Evolutionary conservation across 2,888 invertebrate genomes (phyloP).

Genomic region (Macropis europaea): DNA sequence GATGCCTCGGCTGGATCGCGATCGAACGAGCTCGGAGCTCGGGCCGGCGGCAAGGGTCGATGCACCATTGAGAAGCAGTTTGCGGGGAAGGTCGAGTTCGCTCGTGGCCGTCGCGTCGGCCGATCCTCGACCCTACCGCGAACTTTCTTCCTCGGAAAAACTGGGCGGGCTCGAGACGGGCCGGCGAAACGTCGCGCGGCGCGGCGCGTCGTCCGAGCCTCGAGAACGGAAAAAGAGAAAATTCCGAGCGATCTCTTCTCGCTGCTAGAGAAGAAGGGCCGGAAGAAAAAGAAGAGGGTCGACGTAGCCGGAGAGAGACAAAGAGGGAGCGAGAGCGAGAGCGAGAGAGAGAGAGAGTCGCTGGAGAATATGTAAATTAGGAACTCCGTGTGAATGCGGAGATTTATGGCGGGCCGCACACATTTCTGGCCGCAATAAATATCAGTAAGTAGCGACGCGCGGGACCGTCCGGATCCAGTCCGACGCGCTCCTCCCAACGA

Average conservation of each 20-base stretch:
- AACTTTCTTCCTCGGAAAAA: conserved; percentile 1
- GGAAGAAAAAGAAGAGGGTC: conserved; percentile 35
- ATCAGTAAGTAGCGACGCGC: conserved; percentile 79
- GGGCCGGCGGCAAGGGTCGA: conserved; percentile 54
- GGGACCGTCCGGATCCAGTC: conserved; percentile 70
- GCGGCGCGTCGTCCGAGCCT: background rate
- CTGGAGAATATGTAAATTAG: conserved; percentile 79
- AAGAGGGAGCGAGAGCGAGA: conserved; percentile 7
- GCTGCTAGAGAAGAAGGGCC: conserved; percentile 14
- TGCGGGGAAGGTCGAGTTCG: conserved; percentile 24
- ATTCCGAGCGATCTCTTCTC: conserved; percentile 26
- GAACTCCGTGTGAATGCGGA: conserved; percentile 80
- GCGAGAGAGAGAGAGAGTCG: conserved; percentile 56
- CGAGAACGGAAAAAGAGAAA: conserved; percentile 12
- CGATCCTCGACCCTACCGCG: conserved; percentile 4
- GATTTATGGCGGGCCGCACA: conserved; percentile 79
- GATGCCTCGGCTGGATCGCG: conserved; percentile 57
- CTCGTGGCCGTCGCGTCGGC: conserved; percentile 9
- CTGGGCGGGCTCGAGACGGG: background rate
- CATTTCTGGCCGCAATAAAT: conserved; percentile 80
- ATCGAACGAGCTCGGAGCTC: conserved; percentile 53
- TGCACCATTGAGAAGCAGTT: conserved; percentile 52
- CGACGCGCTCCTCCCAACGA: conserved; percentile 25
- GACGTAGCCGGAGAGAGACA: conserved; percentile 18
- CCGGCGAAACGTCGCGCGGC: background rate